A percentile compares a stretch with the other conserved stretches of the same genome.
Evolutionary conservation across 2,797 vertebrate genomes (phyloP).

Genomic region (Poeciliopsis gracilis): DNA sequence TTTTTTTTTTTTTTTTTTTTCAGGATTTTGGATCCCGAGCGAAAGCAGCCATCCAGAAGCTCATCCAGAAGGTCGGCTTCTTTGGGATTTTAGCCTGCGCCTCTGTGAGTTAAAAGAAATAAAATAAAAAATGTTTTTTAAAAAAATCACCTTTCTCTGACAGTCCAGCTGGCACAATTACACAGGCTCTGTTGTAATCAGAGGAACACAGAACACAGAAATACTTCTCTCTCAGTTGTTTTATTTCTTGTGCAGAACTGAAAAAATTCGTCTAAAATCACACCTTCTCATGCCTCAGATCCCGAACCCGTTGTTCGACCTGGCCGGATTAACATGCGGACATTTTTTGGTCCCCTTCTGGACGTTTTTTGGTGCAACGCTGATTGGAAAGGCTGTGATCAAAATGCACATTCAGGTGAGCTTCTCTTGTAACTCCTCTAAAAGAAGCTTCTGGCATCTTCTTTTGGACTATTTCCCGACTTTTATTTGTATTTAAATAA

Average conservation of each 20-base stretch:
- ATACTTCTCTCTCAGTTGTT: background rate
- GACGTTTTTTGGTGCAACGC: slow-evolving; percentile 90
- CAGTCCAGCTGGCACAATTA: background rate
- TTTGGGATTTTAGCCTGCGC: slow-evolving; percentile 90
- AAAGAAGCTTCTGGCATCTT: background rate
- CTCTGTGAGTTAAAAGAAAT: slow-evolving; percentile 81
- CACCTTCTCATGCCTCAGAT: slow-evolving; percentile 73
- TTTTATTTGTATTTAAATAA: background rate
- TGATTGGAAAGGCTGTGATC: slow-evolving; percentile 88
- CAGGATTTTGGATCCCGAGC: slow-evolving; percentile 86
- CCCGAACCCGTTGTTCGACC: slow-evolving; percentile 89
- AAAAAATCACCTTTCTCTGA: background rate
- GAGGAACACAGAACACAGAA: background rate
- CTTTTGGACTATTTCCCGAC: background rate
- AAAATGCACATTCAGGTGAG: slow-evolving; percentile 75
- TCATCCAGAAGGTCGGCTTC: slow-evolving; percentile 89
- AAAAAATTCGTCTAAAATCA: background rate
- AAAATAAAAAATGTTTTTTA: too few species aligned
- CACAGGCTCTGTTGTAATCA: background rate
- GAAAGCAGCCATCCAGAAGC: slow-evolving; percentile 84
- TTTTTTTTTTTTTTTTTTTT: slow-evolving; percentile 26
- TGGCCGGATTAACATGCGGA: slow-evolving; percentile 89
- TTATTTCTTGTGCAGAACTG: background rate
- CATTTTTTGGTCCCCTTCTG: slow-evolving; percentile 91
- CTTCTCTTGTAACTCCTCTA: background rate